Evolutionary conservation across 64 coral and sea anemone genomes (phyloP).

Genomic region (Dendronephthya gigantea): DNA sequence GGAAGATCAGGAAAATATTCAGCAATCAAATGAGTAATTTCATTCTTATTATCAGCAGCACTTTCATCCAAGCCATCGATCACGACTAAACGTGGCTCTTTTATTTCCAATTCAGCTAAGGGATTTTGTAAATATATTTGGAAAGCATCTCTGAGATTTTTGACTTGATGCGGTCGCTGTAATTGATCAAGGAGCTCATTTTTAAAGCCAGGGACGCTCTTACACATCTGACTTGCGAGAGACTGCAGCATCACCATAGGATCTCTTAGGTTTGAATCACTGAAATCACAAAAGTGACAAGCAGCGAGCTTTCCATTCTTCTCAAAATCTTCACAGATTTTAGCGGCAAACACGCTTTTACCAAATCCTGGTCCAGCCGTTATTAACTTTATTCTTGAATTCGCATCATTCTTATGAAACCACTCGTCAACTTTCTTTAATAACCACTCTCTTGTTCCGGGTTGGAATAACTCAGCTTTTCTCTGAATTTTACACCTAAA

Average conservation of each 20-base stretch:
- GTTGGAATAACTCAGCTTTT: conserved; percentile 26
- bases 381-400: conserved; percentile 39
- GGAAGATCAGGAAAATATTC: conserved; percentile 46
- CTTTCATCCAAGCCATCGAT: conserved; percentile 62
- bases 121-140: conserved; percentile 48
- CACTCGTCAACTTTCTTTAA: conserved; percentile 37
- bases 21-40: conserved; percentile 31
- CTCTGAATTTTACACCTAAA: conserved; percentile 36
- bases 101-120: conserved; percentile 34
- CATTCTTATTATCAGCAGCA: conserved; percentile 27
- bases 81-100: conserved; percentile 30
- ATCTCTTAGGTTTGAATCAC: conserved; percentile 36
- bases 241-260: conserved; percentile 63
- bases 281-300: conserved; percentile 49
- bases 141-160: conserved; percentile 41
- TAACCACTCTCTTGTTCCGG: conserved; percentile 49
- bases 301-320: conserved; percentile 5
- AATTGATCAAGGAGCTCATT: conserved; percentile 13
- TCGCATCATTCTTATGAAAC: conserved; percentile 26
- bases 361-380: conserved; percentile 57
- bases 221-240: conserved; percentile 55
- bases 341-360: conserved; percentile 55
- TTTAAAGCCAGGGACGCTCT: conserved; percentile 45
- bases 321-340: conserved; percentile 23
- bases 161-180: neutral